phyloP scores from a whole-genome alignment of 2,888 invertebrate species.

The Lampropteryx suffumata region DNA sequence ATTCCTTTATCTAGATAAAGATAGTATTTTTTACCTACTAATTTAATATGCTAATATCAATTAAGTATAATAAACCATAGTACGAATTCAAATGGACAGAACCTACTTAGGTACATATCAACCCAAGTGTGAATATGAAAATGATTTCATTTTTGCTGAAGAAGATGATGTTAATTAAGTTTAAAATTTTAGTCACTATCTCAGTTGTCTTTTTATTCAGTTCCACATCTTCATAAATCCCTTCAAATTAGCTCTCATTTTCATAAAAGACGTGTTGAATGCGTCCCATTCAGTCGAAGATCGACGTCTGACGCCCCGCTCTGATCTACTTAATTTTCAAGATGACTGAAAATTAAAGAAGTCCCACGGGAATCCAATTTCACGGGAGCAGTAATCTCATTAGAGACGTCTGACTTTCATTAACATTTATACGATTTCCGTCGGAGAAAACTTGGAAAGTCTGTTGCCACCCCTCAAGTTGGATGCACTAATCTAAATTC shows the following conservation, averaged over 20 bases:
- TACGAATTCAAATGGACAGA: too few species aligned
- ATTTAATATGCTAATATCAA: too few species aligned
- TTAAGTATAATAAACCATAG: too few species aligned
- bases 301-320: constrained; percentile 45
- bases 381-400: constrained; percentile 77
- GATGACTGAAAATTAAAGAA: constrained; percentile 79
- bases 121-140: too few species aligned
- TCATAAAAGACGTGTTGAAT: constrained; percentile 38
- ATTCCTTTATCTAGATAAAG: too few species aligned
- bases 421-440: constrained; percentile 79
- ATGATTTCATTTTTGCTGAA: too few species aligned
- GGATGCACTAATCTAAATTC: constrained; percentile 74
- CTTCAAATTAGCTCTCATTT: constrained; percentile 28
- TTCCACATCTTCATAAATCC: constrained; percentile 6
- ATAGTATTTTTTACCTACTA: too few species aligned
- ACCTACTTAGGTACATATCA: too few species aligned
- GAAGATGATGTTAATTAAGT: too few species aligned
- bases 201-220: constrained; percentile 15
- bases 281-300: constrained; percentile 47
- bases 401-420: constrained; percentile 78
- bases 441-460: constrained; percentile 62
- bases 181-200: too few species aligned
- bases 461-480: constrained; percentile 50
- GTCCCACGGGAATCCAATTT: constrained; percentile 77
- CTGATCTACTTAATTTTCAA: constrained; percentile 69